Conservation (phyloP, 2,113 vertebrate species). For the Scatophagus argus region DNA sequence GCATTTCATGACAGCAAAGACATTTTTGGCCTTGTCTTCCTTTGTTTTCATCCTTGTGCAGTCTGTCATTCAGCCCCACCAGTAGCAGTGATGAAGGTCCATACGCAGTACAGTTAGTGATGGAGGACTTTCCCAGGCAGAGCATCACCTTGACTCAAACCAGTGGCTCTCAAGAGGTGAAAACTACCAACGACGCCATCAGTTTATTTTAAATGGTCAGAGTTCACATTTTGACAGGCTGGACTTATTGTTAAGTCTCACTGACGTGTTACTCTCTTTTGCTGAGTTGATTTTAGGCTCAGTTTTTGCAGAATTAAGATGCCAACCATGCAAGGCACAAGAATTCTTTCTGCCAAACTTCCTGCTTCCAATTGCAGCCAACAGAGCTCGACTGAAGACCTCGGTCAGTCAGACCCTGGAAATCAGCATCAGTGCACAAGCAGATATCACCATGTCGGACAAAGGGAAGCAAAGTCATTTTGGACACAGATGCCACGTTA, state of each 20-base stretch:
- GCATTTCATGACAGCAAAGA: background rate
- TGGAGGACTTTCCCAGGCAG: slow-evolving; percentile 67
- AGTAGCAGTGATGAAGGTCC: background rate
- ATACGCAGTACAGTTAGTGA: slow-evolving; percentile 56
- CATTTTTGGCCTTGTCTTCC: background rate
- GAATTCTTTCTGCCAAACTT: slow-evolving; percentile 59
- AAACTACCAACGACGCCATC: background rate
- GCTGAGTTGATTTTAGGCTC: too few relatives aligned
- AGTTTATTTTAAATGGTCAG: slow-evolving; percentile 59
- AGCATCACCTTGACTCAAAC: slow-evolving; percentile 25
- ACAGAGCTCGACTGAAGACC: slow-evolving; percentile 19
- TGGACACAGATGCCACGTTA: too few relatives aligned
- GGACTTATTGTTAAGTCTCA: too few relatives aligned
- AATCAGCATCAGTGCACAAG: slow-evolving; percentile 31
- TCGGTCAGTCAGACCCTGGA: slow-evolving; percentile 5
- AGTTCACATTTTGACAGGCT: too few relatives aligned
- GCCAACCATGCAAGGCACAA: too few relatives aligned
- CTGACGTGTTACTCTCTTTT: too few relatives aligned
- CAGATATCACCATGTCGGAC: background rate
- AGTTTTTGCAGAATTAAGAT: too few relatives aligned
- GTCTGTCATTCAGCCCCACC: slow-evolving; percentile 38
- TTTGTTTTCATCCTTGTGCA: slow-evolving; percentile 51
- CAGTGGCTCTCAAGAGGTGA: fast-evolving
- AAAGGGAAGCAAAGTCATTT: too few relatives aligned
- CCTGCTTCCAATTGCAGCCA: slow-evolving; percentile 49